These are phyloP conservation scores for Nomada lathburiana DNA, from an alignment of 2,888 invertebrate genomes.

Conservation along the genomic window DNA sequence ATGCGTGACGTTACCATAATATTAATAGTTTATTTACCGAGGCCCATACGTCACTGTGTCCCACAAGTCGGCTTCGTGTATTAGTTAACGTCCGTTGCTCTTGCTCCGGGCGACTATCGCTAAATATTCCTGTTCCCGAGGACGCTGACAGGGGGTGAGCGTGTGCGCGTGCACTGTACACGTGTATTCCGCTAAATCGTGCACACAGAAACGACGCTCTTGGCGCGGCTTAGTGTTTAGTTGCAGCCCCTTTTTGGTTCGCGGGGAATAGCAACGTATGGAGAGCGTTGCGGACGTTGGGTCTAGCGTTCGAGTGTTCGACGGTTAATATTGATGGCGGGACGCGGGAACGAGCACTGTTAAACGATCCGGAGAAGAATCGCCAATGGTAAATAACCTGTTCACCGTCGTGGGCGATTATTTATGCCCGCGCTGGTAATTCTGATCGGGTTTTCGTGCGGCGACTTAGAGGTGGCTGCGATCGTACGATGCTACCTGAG, in stretches of 20 bases:
- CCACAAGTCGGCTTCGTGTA: conserved; percentile 65
- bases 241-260: conserved; percentile 4
- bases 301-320: conserved; percentile 79
- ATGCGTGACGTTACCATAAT: conserved; percentile 84
- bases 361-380: conserved; percentile 68
- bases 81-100: conserved; percentile 76
- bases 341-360: conserved; percentile 74
- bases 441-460: conserved; percentile 50
- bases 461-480: conserved; percentile 1
- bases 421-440: conserved; percentile 60
- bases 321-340: conserved; percentile 83
- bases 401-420: conserved; percentile 59
- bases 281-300: conserved; percentile 28
- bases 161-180: conserved; percentile 18
- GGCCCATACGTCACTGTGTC: conserved; percentile 83
- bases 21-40: conserved; percentile 84
- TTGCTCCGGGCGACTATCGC: conserved; percentile 81
- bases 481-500: conserved; percentile 32
- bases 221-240: not conserved
- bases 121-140: conserved; percentile 81
- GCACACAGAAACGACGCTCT: no score
- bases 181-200: not conserved
- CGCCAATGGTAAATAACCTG: conserved; percentile 67
- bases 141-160: conserved; percentile 77
- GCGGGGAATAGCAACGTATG: conserved; percentile 33